These are phyloP conservation scores for Argentina silus DNA, from an alignment of 2,797 vertebrate genomes.

Conservation along the genomic window DNA sequence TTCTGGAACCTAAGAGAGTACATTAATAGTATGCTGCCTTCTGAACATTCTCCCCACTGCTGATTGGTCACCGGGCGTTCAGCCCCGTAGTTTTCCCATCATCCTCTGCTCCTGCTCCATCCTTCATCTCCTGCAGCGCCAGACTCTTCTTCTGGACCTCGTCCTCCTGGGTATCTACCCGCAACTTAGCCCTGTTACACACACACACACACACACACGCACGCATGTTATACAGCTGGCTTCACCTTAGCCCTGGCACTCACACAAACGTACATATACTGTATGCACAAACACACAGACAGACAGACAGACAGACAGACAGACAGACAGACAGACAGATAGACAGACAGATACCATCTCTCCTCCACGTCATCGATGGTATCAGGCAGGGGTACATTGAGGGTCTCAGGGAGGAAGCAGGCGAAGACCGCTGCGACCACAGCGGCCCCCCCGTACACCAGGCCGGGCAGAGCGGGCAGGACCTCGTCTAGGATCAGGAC, in stretches of 20 bases:
- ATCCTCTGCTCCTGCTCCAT: conserved; percentile 39
- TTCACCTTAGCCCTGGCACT: conserved; percentile 33
- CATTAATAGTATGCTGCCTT: too few species aligned
- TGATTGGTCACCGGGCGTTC: conserved; percentile 59
- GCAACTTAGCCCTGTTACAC: conserved; percentile 35
- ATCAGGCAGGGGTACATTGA: conserved; percentile 84
- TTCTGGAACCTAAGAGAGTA: too few species aligned
- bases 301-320: not conserved
- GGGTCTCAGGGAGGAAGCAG: conserved; percentile 86
- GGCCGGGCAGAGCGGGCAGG: conserved; percentile 79
- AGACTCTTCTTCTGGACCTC: conserved; percentile 13
- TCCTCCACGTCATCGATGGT: conserved; percentile 86
- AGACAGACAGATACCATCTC: conserved; percentile 57
- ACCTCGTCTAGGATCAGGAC: conserved; percentile 87
- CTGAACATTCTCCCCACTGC: too few species aligned
- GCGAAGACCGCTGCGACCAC: conserved; percentile 73
- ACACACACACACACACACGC: not conserved
- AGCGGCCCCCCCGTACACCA: conserved; percentile 82
- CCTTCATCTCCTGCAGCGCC: conserved; percentile 59
- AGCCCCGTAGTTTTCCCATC: conserved; percentile 43
- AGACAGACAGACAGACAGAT: conserved; percentile 35
- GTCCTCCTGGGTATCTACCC: not conserved
- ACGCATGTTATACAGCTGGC: not conserved
- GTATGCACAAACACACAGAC: not conserved
- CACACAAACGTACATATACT: not conserved